Evolutionary conservation across 35 echinoderm and acorn worm species (phyloP).

Genomic region (Nesometra sesokonis): DNA sequence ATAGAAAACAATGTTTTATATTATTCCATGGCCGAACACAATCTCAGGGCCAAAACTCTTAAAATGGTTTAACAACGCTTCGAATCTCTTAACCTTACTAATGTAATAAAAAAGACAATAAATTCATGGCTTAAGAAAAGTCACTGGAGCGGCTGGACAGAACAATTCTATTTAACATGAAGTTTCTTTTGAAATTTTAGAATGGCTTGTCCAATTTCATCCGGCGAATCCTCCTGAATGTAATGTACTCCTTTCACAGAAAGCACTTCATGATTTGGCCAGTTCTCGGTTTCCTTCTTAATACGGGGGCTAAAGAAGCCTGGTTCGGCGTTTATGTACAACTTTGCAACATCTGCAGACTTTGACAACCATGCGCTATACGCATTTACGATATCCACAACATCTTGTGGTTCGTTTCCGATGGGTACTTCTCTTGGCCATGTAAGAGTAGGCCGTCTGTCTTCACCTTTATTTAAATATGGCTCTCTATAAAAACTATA

Average conservation of each 20-base stretch:
- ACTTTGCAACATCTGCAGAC: slow-evolving; percentile 45
- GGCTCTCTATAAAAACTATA: slow-evolving; percentile 67
- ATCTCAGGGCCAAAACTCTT: too few relatives aligned
- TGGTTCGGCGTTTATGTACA: slow-evolving; percentile 53
- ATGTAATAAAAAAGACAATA: too few relatives aligned
- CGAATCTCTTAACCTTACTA: too few relatives aligned
- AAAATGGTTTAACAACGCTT: too few relatives aligned
- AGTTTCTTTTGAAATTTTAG: too few relatives aligned
- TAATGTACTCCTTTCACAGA: slow-evolving; percentile 58
- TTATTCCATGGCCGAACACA: too few relatives aligned
- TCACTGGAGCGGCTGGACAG: too few relatives aligned
- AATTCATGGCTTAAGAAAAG: too few relatives aligned
- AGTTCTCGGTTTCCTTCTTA: slow-evolving; percentile 6
- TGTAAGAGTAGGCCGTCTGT: slow-evolving; percentile 70
- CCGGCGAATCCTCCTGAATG: slow-evolving; percentile 85
- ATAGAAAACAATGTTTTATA: too few relatives aligned
- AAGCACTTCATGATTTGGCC: slow-evolving; percentile 51
- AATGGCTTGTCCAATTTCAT: too few relatives aligned
- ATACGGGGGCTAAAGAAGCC: slow-evolving; percentile 57
- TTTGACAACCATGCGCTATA: slow-evolving; percentile 46
- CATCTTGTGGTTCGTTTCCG: slow-evolving; percentile 57
- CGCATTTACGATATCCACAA: too few relatives aligned
- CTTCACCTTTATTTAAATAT: slow-evolving; percentile 50
- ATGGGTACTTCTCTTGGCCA: slow-evolving; percentile 74
- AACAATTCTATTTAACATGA: too few relatives aligned